Evolutionary conservation across 1,140 invertebrate species (phyloP).

Genomic region (Meloidogyne exigua): DNA sequence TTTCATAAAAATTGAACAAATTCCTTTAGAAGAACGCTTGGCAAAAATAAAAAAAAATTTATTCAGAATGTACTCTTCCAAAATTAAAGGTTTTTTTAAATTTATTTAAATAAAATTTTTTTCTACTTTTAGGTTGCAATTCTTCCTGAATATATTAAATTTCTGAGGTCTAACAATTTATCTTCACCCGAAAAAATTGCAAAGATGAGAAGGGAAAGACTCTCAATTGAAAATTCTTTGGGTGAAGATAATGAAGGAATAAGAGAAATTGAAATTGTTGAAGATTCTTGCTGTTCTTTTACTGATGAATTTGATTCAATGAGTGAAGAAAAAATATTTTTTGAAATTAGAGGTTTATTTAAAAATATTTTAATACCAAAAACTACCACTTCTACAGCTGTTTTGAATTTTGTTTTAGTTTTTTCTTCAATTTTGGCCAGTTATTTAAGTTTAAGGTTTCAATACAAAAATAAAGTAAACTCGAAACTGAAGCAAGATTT

Average conservation of each 20-base stretch:
- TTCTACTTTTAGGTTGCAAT: constrained; percentile 13
- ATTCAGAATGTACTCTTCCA: not conserved
- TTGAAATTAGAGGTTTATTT: constrained; percentile 9
- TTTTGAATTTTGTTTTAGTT: no score
- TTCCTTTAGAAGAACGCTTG: constrained; percentile 5
- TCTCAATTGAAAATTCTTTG: not conserved
- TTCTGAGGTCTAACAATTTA: constrained; percentile 1
- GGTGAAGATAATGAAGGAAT: not conserved
- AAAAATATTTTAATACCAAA: not conserved
- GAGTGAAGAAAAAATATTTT: constrained; percentile 21
- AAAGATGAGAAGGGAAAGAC: not conserved
- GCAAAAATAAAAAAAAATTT: constrained; percentile 12
- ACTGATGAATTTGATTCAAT: constrained; percentile 16
- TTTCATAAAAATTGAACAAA: constrained; percentile 14
- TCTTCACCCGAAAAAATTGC: constrained; percentile 3
- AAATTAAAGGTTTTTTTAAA: constrained; percentile 9
- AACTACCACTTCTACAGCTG: no score
- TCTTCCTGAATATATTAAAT: constrained; percentile 13
- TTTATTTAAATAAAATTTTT: not conserved
- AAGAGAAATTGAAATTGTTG: not conserved
- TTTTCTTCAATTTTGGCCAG: not conserved
- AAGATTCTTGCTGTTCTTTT: not conserved
- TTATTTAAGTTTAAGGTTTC: no score
- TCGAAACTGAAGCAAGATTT: no score
- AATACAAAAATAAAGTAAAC: no score